Conservation (phyloP, 1,140 invertebrate genomes). For the Megalopta genalis region DNA sequence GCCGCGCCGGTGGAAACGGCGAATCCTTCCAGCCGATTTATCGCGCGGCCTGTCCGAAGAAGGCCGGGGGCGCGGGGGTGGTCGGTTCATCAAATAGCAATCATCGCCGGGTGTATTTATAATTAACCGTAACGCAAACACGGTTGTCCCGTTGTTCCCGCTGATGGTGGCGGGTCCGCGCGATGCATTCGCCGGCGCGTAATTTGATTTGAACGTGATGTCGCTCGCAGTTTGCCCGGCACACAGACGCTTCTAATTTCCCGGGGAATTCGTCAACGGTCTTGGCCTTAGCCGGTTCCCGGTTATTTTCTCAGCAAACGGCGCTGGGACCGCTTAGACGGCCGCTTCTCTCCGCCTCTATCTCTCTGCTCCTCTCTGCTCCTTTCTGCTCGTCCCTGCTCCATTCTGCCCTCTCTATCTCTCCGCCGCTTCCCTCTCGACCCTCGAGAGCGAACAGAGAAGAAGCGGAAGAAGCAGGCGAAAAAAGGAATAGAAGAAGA, state of each 20-base stretch:
- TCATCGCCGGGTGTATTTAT: conserved; percentile 41
- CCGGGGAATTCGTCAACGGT: conserved; percentile 24
- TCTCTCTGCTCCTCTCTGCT: too few species aligned
- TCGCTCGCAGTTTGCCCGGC: conserved; percentile 17
- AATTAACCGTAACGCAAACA: conserved; percentile 41
- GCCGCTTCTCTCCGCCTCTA: too few species aligned
- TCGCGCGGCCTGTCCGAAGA: not conserved
- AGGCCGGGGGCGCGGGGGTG: not conserved
- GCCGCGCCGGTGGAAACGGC: too few species aligned
- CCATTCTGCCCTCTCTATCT: too few species aligned
- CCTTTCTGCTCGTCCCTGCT: too few species aligned
- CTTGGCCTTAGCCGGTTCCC: not conserved
- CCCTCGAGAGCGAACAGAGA: not conserved
- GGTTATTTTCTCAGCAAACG: conserved; percentile 45
- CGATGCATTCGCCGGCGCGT: not conserved
- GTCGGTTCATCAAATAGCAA: conserved; percentile 34
- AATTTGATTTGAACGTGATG: conserved; percentile 40
- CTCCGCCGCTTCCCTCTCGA: not conserved
- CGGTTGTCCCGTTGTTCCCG: not conserved
- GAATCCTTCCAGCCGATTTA: not conserved
- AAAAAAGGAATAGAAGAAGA: too few species aligned
- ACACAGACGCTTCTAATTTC: conserved; percentile 26
- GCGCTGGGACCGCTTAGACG: conserved; percentile 11
- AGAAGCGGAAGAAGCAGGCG: too few species aligned
- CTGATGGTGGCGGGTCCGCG: not conserved